A percentile compares a stretch with the other conserved stretches of the same genome.
phyloP scores from a whole-genome alignment of 2,888 invertebrate species.

The Laothoe populi region DNA sequence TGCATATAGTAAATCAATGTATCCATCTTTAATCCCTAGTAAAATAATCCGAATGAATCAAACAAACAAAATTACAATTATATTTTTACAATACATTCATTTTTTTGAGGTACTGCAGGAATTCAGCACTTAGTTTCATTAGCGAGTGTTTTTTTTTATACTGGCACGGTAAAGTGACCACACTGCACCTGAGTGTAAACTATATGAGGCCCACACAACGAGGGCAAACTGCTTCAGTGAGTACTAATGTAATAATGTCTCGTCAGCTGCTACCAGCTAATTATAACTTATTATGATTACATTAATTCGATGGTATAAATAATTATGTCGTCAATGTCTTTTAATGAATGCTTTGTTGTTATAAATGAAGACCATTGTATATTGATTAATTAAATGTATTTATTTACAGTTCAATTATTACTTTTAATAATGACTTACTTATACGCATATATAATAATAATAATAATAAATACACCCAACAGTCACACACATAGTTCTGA shows the following conservation, averaged over 20 bases:
- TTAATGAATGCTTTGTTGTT: background rate
- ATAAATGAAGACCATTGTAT: background rate
- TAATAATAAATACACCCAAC: too few species aligned
- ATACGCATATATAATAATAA: too few species aligned
- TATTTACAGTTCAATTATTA: background rate
- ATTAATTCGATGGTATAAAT: background rate
- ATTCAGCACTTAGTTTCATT: constrained; percentile 10
- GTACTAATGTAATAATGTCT: background rate
- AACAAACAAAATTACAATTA: background rate
- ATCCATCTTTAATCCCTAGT: too few species aligned
- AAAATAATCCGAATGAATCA: background rate
- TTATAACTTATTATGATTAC: background rate
- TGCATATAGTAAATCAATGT: too few species aligned
- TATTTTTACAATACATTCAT: background rate
- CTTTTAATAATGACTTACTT: too few species aligned
- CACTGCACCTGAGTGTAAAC: too few species aligned
- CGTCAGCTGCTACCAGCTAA: background rate
- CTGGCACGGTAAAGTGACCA: too few species aligned
- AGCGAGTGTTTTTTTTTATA: constrained; percentile 6
- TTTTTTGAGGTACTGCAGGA: constrained; percentile 13
- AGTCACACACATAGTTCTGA: too few species aligned
- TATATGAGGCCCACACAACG: constrained; percentile 3
- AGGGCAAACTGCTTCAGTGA: background rate
- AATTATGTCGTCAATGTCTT: background rate
- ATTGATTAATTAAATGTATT: background rate